Base-by-base conservation (phyloP, 2,797 vertebrate species). In the Acanthurus lineatus region DNA sequence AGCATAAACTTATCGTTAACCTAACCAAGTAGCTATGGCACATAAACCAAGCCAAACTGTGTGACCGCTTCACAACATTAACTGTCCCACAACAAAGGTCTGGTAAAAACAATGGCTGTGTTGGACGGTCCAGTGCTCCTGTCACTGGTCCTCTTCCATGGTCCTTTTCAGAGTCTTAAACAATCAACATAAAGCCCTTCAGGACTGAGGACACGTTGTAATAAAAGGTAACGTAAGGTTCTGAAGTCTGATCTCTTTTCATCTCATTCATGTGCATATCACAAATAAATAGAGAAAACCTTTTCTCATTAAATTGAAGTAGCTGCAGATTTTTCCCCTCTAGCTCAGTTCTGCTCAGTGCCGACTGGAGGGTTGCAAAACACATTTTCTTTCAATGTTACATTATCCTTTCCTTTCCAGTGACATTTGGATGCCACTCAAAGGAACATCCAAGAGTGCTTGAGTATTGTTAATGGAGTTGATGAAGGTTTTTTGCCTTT, bases 371-470 rank as follows among this genome's bases (percentile, higher is more conserved):
- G 68, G 83, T 77, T 60, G 65, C 70, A 66, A 67, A 76, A 84
- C 69, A 76, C 75, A 61, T 86, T 88, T 80, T 49, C 78, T 81
- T 53, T 77, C 78, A 73, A 61, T 88, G 79, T 84, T 74, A 71
- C 80, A 81, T 81, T 75, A 82, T 89, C 84, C 72, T 75, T 84
- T 89, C 84, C 72, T 75, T 84, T 72, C 53, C 52, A 19, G 38
- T 85, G 86, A 89, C 85, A 77, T 90, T 85, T 84, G 77, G 83
- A 66, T 35, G 68, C 83, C 76, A 86, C 73, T 81, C 85, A 78
- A 73, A 84, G 56, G 77, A 79, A 82, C 79, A 62, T 67, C 65
- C 79, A 67, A 51, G 65, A 78, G 67, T 32, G 73, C 71, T 59
- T 52, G 81, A 67, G 45, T 56, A 68, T 79, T 76, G 79, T 83